Evolutionary conservation across 2,113 vertebrate species (phyloP), one percentile per base, ranked within the genome.

Genomic region (Hiodon alosoides): DNA sequence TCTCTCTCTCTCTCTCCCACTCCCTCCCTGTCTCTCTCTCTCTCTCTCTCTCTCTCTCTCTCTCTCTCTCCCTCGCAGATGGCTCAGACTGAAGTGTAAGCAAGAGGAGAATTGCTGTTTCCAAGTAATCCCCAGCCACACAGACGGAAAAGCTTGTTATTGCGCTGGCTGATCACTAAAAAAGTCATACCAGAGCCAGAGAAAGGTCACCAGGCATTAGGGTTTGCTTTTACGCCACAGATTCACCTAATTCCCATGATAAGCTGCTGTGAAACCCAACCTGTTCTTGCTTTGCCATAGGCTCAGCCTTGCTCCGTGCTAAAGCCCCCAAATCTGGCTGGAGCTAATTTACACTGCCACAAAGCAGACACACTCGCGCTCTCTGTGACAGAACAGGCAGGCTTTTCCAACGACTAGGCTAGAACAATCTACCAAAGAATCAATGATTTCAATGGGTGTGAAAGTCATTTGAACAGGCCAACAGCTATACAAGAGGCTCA

Each of bases 171-270:
- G 89, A 92, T 91, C 87, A 87, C 82, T 85, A 86, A 88, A 88
- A 90, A 90, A 92, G 90, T 92, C 90, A 92, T 89, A 88, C 83
- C 83, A 69, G 79, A 90, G 90, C 90, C 87, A 90, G 85, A 79
- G 85, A 90, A 90, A 90, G 90, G 90, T 91, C 90, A 91, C 84
- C 84, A 79, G 85, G 88, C 91, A 89, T 90, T 89, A 89, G 87
- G 83, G 86, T 86, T 66, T 76, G 83, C 85, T 89, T 87, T 86
- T 86, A 87, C 87, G 86, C 86, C 85, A 86, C 87, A 89, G 87
- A 87, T 86, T 83, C 77, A 78, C 84, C 86, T 91, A 90, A 92
- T 92, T 90, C 88, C 87, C 83, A 84, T 13, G 86, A 89, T 89
- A 91, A 91, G 86, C 86, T 78, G 84, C 83, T 89, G 85, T 90